Base-by-base conservation (phyloP, 2,113 vertebrate genomes). In the Craseonycteris thonglongyai region DNA sequence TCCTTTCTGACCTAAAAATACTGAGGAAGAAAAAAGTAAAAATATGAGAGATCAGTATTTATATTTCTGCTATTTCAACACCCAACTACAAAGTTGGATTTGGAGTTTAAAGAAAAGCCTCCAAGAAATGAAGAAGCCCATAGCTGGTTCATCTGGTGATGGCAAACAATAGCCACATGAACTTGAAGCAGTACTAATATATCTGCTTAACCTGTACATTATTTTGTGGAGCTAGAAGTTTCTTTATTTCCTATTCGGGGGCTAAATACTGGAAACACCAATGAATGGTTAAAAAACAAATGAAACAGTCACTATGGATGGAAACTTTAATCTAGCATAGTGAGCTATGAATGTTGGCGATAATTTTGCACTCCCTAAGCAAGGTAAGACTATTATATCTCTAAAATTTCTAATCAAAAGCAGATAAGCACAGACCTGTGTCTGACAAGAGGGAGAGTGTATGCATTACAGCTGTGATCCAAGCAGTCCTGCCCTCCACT, bases 331-430 rank as follows among this genome's bases (percentile, higher is more conserved):
- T 15, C 7, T 30, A 75, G 19, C 30, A 85, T 3, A 75, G 2
- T 0, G 5, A 80, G 3, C 21, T 35, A 8, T 12, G 54, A 28
- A 14, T n/a, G 75, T 58, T 38, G 28, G 21, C 59, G 38, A 68
- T 6, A 24, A 2, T 9, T 45, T 0, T 13, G 22, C 4, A 26
- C 2, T 15, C 15, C 3, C 75, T 18, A 72, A 38, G 0, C 15
- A 33, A 72, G 13, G 4, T 40, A 7, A 2, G 11, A 51, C 4
- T 76, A 7, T 40, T 58, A 33, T 35, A 16, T 0, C 4, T 83
- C 15, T 19, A 2, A 3, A 0, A 5, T 66, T 3, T 21, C 5
- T 13, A 79, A 0, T 19, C 6, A 30, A 69, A 22, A 7, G 5
- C 7, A 72, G n/a, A 38, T 14, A 78, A 66, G 8, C 22, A 63